Evolutionary conservation across 2,888 invertebrate species (phyloP).

Genomic region (Brassicogethes aeneus): DNA sequence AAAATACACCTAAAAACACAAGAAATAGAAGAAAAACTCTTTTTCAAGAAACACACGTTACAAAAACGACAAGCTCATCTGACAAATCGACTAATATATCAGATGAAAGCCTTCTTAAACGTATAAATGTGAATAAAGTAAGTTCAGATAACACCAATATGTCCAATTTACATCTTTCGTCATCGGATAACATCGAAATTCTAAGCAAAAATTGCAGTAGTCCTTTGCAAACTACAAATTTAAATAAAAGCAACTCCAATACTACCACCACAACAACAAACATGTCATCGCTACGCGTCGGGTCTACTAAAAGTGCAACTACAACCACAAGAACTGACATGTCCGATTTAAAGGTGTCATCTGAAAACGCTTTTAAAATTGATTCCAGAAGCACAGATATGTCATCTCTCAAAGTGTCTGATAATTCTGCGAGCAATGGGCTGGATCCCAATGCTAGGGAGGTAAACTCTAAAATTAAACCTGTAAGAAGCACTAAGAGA

Average conservation of each 20-base stretch:
- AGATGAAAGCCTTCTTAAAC: slow-evolving; percentile 2
- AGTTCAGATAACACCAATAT: slow-evolving; percentile 2
- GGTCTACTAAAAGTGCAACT: background rate
- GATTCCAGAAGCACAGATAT: slow-evolving; percentile 7
- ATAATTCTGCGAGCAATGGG: slow-evolving; percentile 1
- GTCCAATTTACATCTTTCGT: slow-evolving; percentile 8
- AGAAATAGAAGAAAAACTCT: background rate
- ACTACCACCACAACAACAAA: slow-evolving; percentile 8
- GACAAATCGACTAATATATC: slow-evolving; percentile 9
- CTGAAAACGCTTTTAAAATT: background rate
- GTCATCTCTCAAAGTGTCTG: slow-evolving; percentile 8
- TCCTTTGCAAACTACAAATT: slow-evolving; percentile 4
- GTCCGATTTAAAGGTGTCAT: slow-evolving; percentile 6
- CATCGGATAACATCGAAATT: slow-evolving; percentile 3
- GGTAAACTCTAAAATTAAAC: background rate
- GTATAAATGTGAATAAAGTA: background rate
- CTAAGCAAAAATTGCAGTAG: slow-evolving; percentile 7
- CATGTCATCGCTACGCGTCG: slow-evolving; percentile 9
- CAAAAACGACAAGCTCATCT: background rate
- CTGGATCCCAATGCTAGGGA: too few species aligned
- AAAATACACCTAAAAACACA: background rate
- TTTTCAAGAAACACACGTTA: too few species aligned
- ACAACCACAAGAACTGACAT: slow-evolving; percentile 4
- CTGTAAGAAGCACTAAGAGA: background rate
- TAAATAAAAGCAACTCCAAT: background rate